These are phyloP conservation scores for Andrena hattorfiana DNA, from an alignment of 2,888 invertebrate species.

Conservation along the genomic window DNA sequence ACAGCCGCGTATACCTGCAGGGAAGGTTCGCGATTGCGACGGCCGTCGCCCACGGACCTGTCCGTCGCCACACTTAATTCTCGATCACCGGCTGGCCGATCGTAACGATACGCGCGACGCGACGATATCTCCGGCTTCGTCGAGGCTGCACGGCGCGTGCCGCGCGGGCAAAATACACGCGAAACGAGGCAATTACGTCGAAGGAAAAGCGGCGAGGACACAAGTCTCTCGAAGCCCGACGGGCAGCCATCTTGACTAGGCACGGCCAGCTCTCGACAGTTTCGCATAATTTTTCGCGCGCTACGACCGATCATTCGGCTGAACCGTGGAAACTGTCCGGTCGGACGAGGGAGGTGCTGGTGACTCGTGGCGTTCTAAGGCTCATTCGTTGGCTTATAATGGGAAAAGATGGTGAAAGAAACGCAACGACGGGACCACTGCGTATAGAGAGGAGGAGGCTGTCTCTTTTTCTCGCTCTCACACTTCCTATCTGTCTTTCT, in stretches of 20 bases:
- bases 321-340: background rate
- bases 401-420: conserved; percentile 22
- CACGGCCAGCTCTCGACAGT: conserved; percentile 61
- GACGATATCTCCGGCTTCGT: background rate
- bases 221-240: conserved; percentile 78
- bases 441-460: conserved; percentile 40
- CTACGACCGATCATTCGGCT: conserved; percentile 7
- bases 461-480: conserved; percentile 39
- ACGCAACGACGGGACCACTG: conserved; percentile 22
- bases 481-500: conserved; percentile 32
- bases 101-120: background rate
- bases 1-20: conserved; percentile 1
- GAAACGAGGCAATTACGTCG: conserved; percentile 44
- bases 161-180: background rate
- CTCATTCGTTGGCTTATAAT: background rate
- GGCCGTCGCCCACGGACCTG: conserved; percentile 67
- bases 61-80: conserved; percentile 46
- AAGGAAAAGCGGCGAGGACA: conserved; percentile 48
- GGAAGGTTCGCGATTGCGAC: conserved; percentile 51
- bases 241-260: conserved; percentile 82
- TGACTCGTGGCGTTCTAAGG: background rate
- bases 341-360: background rate
- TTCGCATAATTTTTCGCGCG: conserved; percentile 59
- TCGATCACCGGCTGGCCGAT: conserved; percentile 8
- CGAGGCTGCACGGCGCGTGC: background rate